A percentile compares a stretch with the other conserved stretches of the same genome.
Evolutionary conservation across 1,140 invertebrate genomes (phyloP).

Genomic region (Harlomillsia oculata): DNA sequence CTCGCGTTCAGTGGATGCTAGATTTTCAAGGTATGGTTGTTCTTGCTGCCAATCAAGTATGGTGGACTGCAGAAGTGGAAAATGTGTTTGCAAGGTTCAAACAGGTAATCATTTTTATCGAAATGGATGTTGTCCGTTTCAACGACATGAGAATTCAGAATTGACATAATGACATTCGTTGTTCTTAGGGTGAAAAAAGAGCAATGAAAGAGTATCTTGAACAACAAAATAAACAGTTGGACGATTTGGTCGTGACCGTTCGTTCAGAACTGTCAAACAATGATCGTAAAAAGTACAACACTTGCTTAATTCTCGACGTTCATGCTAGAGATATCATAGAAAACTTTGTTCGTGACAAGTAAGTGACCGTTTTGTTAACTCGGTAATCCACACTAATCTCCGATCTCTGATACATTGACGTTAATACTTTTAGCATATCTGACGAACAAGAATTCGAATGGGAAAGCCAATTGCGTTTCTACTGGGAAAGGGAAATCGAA

Average conservation of each 20-base stretch:
- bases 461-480: constrained; percentile 84
- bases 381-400: too few species aligned
- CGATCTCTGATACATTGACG: too few species aligned
- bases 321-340: constrained; percentile 82
- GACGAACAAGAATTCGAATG: constrained; percentile 77
- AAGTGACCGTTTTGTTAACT: too few species aligned
- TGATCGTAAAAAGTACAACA: constrained; percentile 76
- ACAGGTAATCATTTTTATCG: constrained; percentile 36
- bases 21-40: constrained; percentile 81
- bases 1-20: constrained; percentile 69
- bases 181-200: constrained; percentile 56
- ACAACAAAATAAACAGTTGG: constrained; percentile 68
- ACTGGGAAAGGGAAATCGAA: constrained; percentile 73
- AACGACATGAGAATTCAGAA: too few species aligned
- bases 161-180: constrained; percentile 36
- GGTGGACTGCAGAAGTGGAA: constrained; percentile 90
- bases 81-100: constrained; percentile 69
- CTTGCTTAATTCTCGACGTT: constrained; percentile 77
- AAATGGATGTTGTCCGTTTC: neutral
- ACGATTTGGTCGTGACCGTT: constrained; percentile 66
- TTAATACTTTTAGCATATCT: too few species aligned
- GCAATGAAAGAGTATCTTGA: constrained; percentile 82
- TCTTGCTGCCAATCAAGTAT: constrained; percentile 72
- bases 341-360: constrained; percentile 63
- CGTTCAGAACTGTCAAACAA: constrained; percentile 61